Percentiles rank a stretch among this genome's conserved stretches.
Conservation (phyloP, 2,888 invertebrate species). For the Hermodice carunculata region DNA sequence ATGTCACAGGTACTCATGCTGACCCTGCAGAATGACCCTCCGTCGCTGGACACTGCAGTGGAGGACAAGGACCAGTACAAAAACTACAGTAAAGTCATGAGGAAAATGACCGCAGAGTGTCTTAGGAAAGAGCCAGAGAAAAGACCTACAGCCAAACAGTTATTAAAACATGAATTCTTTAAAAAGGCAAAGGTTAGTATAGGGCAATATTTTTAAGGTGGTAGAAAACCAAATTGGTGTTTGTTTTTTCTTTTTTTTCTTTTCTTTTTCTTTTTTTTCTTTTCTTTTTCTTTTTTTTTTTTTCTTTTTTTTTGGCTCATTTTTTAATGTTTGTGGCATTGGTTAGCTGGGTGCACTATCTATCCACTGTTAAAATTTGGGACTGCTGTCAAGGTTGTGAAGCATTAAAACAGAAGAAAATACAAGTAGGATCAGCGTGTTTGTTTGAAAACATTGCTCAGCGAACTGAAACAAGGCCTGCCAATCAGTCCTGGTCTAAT, state of each 20-base stretch:
- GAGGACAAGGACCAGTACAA: conserved; percentile 99
- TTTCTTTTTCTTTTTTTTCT: not conserved
- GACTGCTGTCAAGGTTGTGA: no score
- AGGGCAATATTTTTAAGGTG: not conserved
- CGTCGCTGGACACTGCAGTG: conserved; percentile 92
- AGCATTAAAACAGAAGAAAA: no score
- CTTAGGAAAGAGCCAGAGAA: conserved; percentile 95
- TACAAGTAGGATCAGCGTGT: no score
- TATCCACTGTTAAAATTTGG: no score
- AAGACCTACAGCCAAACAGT: conserved; percentile 92
- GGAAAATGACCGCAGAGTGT: conserved; percentile 95
- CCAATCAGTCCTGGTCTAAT: no score
- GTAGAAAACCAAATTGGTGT: not conserved
- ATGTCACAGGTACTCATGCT: conserved; percentile 84
- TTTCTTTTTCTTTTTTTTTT: no score
- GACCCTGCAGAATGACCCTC: conserved; percentile 98
- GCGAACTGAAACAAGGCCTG: no score
- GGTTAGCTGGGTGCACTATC: no score
- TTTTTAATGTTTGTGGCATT: no score
- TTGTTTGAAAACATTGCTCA: no score
- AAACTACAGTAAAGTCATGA: conserved; percentile 89
- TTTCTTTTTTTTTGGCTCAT: no score
- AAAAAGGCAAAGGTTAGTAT: conserved; percentile 85
- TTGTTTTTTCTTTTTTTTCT: not conserved
- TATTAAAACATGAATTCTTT: conserved; percentile 97